Conservation (phyloP, 2,113 vertebrate genomes). For the Pandion haliaetus region DNA sequence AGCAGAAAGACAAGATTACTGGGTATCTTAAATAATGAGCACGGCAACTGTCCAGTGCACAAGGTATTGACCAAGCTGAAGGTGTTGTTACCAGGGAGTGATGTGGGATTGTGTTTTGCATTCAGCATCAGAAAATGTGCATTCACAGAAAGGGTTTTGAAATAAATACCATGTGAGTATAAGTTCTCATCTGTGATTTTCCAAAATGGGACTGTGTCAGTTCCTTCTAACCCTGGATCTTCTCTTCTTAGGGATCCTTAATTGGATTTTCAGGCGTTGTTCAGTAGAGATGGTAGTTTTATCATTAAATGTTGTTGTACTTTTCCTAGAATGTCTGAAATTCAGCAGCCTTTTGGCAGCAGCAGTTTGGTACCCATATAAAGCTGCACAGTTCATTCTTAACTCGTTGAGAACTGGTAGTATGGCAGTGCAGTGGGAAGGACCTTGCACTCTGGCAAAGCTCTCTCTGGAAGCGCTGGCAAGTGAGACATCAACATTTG, state of each 20-base stretch:
- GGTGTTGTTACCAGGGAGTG: neutral
- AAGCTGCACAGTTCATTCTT: neutral
- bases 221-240: neutral
- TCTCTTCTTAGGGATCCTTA: neutral
- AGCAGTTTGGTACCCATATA: neutral
- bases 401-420: neutral
- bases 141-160: neutral
- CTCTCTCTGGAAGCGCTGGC: neutral
- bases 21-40: neutral
- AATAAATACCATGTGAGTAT: neutral
- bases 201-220: neutral
- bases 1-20: neutral
- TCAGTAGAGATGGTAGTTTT: neutral
- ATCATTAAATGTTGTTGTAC: neutral
- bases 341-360: neutral
- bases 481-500: constrained; percentile 4
- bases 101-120: neutral
- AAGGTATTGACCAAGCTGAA: neutral
- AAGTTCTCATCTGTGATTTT: neutral
- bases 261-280: neutral
- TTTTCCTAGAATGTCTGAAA: neutral
- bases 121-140: neutral
- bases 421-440: neutral
- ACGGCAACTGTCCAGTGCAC: neutral
- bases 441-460: neutral